Conservation (phyloP, 2,888 invertebrate species). For the Dione juno region DNA sequence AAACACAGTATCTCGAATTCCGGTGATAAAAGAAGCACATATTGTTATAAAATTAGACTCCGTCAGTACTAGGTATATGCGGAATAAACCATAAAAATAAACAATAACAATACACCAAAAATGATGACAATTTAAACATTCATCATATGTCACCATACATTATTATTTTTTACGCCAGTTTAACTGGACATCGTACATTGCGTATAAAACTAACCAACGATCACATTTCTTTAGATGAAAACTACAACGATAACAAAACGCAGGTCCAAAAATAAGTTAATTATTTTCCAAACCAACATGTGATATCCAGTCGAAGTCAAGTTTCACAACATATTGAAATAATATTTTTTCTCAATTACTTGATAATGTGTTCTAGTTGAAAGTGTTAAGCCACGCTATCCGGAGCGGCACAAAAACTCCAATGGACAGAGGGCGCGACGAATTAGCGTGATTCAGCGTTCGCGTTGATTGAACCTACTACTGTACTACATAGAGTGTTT, state of each 20-base stretch:
- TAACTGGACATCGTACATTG: too few relatives aligned
- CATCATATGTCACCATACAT: too few relatives aligned
- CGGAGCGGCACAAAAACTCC: constrained; percentile 61
- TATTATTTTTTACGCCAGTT: too few relatives aligned
- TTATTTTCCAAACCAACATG: constrained; percentile 22
- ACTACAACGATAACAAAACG: not conserved
- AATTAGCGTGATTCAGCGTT: constrained; percentile 75
- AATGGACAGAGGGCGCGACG: constrained; percentile 73
- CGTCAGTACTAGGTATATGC: too few relatives aligned
- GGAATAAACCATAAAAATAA: too few relatives aligned
- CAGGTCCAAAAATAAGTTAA: constrained; percentile 10
- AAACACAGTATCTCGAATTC: too few relatives aligned
- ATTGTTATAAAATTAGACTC: too few relatives aligned
- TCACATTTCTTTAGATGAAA: too few relatives aligned
- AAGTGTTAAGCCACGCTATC: constrained; percentile 46
- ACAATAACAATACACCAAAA: too few relatives aligned
- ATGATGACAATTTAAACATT: too few relatives aligned
- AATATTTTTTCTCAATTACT: constrained; percentile 37
- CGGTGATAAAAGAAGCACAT: too few relatives aligned
- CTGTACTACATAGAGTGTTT: constrained; percentile 62
- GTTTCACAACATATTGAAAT: constrained; percentile 25
- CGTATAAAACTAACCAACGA: too few relatives aligned
- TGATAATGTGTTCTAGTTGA: constrained; percentile 44
- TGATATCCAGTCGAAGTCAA: constrained; percentile 14
- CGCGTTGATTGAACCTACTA: constrained; percentile 69